These are phyloP conservation scores for Diabrotica virgifera DNA, from an alignment of 1,140 invertebrate genomes.

Conservation along the genomic window DNA sequence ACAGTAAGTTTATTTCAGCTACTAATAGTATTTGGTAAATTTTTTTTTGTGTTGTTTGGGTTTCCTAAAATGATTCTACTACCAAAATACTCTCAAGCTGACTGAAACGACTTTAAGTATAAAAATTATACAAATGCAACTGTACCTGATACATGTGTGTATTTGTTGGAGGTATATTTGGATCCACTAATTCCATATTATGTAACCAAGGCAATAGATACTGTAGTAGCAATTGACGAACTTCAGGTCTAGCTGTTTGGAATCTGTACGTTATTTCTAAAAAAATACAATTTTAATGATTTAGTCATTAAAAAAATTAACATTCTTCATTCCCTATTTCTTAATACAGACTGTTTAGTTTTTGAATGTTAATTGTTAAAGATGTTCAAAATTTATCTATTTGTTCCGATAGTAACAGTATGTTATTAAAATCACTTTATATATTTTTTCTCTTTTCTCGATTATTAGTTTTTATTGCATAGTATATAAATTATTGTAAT, in stretches of 20 bases:
- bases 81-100: too few relatives aligned
- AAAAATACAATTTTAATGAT: conserved; percentile 22
- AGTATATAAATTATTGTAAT: too few relatives aligned
- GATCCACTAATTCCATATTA: conserved; percentile 98
- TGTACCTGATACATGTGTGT: conserved; percentile 75
- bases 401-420: too few relatives aligned
- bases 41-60: too few relatives aligned
- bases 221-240: conserved; percentile 83
- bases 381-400: too few relatives aligned
- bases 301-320: background rate
- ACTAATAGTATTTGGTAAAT: too few relatives aligned
- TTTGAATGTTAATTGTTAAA: background rate
- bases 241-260: conserved; percentile 89
- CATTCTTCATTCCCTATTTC: background rate
- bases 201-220: conserved; percentile 96
- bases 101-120: too few relatives aligned
- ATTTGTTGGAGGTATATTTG: conserved; percentile 85
- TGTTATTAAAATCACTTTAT: too few relatives aligned
- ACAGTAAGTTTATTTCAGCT: too few relatives aligned
- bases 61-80: too few relatives aligned
- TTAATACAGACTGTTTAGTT: background rate
- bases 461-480: too few relatives aligned
- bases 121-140: background rate
- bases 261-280: conserved; percentile 95
- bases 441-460: too few relatives aligned